These are phyloP conservation scores for Gorsachius magnificus DNA, from an alignment of 2,797 vertebrate species.

Conservation along the genomic window DNA sequence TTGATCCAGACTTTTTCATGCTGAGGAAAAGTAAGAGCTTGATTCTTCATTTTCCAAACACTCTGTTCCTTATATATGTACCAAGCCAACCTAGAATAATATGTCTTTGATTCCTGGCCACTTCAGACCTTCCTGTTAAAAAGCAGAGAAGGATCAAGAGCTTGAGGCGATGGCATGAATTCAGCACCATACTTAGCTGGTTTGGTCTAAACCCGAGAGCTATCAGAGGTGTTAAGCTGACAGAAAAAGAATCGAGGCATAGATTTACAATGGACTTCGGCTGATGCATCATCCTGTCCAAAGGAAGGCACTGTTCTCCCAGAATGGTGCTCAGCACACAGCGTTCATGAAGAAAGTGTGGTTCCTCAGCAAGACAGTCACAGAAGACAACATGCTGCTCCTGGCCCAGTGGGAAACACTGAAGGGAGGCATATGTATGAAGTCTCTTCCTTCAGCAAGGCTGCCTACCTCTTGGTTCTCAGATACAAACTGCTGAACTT, in stretches of 20 bases:
- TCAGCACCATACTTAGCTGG: background rate
- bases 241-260: background rate
- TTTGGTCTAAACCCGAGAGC: background rate
- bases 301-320: background rate
- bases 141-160: background rate
- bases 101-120: background rate
- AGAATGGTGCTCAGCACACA: background rate
- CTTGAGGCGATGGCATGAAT: background rate
- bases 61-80: background rate
- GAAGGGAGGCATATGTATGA: accelerated
- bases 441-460: background rate
- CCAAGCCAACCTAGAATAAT: background rate
- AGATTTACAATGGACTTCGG: background rate
- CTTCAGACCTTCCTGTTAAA: background rate
- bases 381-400: background rate
- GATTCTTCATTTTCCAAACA: background rate
- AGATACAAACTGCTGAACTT: background rate
- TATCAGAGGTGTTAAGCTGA: background rate
- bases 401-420: background rate
- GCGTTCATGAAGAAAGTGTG: accelerated
- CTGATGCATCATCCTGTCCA: background rate
- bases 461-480: background rate
- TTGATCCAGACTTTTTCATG: background rate
- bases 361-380: background rate
- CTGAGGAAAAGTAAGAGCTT: background rate